Conservation (phyloP, 2,113 vertebrate genomes). For the Protobothrops mucrosquamatus region DNA sequence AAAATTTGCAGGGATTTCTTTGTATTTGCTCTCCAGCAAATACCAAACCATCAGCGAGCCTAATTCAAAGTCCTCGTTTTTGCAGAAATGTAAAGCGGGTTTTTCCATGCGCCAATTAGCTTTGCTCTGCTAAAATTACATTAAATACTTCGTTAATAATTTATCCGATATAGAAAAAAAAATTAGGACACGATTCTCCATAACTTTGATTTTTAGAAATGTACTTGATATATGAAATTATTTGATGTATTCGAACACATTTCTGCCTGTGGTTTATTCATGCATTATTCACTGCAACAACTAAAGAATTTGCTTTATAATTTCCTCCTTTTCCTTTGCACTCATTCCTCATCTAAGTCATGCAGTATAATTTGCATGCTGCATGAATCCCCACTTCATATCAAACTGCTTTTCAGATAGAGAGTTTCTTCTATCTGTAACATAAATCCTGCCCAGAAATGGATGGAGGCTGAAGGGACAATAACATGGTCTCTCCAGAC, state of each 20-base stretch:
- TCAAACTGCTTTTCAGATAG: not conserved
- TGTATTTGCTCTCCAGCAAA: slow-evolving; percentile 15
- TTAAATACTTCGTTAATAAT: not conserved
- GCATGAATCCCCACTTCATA: not conserved
- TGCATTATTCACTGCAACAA: slow-evolving; percentile 28
- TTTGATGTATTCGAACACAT: not conserved
- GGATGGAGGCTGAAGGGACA: not conserved
- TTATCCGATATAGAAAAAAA: not conserved
- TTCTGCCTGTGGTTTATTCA: slow-evolving; percentile 26
- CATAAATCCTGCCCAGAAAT: not conserved
- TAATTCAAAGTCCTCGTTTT: slow-evolving; percentile 18
- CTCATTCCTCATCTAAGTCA: not conserved
- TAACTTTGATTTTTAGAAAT: slow-evolving; percentile 7
- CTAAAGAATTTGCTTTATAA: slow-evolving; percentile 28
- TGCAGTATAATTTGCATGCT: not conserved
- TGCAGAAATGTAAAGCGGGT: slow-evolving; percentile 18
- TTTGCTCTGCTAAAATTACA: not conserved
- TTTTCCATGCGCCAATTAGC: slow-evolving; percentile 21
- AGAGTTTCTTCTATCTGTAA: not conserved
- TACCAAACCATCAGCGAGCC: slow-evolving; percentile 32
- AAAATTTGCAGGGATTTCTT: slow-evolving; percentile 12
- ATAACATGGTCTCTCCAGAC: not conserved
- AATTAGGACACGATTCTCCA: not conserved
- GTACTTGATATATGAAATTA: not conserved
- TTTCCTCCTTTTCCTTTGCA: not conserved